Evolutionary conservation across 2,888 invertebrate genomes (phyloP).

Genomic region (Drosophila fulvimacula): DNA sequence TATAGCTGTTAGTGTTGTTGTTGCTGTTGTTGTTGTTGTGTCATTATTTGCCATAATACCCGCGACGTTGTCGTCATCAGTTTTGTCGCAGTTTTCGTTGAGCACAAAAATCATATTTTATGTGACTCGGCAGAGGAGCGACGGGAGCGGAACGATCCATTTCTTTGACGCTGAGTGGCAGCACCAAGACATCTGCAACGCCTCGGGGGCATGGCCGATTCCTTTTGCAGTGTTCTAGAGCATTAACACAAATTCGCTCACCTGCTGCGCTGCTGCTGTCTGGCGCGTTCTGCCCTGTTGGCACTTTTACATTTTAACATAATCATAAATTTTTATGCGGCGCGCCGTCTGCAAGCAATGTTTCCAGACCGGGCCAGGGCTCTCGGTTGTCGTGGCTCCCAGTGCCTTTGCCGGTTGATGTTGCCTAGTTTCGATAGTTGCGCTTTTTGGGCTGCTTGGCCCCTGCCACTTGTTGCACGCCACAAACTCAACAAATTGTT

Average conservation of each 20-base stretch:
- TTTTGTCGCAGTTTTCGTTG: slow-evolving; percentile 70
- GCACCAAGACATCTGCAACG: slow-evolving; percentile 30
- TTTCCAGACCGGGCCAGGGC: slow-evolving; percentile 15
- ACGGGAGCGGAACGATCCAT: slow-evolving; percentile 18
- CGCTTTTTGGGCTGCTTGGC: slow-evolving; percentile 25
- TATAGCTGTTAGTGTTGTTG: slow-evolving; percentile 13
- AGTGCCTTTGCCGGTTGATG: slow-evolving; percentile 7
- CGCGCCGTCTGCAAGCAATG: slow-evolving; percentile 72
- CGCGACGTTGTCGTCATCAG: slow-evolving; percentile 68
- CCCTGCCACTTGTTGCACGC: slow-evolving; percentile 63
- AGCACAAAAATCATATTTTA: slow-evolving; percentile 69
- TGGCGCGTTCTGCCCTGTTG: slow-evolving; percentile 42
- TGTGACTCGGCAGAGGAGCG: slow-evolving; percentile 27
- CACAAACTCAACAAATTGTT: slow-evolving; percentile 69
- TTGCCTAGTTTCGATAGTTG: slow-evolving; percentile 72
- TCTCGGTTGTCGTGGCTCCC: not conserved
- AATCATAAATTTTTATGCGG: slow-evolving; percentile 80
- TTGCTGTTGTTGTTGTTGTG: slow-evolving; percentile 35
- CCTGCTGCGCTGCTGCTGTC: slow-evolving; percentile 59
- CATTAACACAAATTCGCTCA: slow-evolving; percentile 78
- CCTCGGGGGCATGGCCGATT: slow-evolving; percentile 22
- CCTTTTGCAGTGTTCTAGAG: slow-evolving; percentile 40
- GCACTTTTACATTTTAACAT: slow-evolving; percentile 80
- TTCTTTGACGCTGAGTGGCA: slow-evolving; percentile 18
- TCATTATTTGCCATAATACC: slow-evolving; percentile 71